phyloP scores from a whole-genome alignment of 2,113 vertebrate species.

The Elaphurus davidianus region DNA sequence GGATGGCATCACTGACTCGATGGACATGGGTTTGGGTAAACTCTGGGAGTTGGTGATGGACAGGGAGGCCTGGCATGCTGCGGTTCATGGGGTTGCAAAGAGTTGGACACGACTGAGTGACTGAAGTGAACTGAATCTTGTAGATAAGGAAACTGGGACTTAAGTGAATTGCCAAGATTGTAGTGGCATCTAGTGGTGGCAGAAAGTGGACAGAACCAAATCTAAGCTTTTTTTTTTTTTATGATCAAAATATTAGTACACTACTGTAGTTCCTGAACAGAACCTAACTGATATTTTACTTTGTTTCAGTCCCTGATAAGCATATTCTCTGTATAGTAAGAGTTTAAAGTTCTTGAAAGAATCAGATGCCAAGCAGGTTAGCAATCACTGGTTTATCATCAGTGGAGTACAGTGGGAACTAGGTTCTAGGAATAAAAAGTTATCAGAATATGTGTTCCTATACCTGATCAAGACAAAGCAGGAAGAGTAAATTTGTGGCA shows the following conservation, averaged over 20 bases:
- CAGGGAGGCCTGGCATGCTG: too few species aligned
- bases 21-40: too few species aligned
- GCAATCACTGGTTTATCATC: neutral
- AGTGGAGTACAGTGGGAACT: neutral
- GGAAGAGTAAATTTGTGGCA: neutral
- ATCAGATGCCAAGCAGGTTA: neutral
- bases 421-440: neutral
- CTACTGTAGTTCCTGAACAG: neutral
- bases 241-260: neutral
- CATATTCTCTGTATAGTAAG: neutral
- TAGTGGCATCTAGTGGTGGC: neutral
- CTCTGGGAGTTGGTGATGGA: too few species aligned
- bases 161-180: neutral
- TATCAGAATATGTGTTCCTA: neutral
- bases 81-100: too few species aligned
- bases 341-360: neutral
- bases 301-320: neutral
- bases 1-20: too few species aligned
- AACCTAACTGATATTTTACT: neutral
- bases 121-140: neutral
- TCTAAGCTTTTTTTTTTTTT: neutral
- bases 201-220: neutral
- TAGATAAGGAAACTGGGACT: neutral
- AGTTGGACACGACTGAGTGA: too few species aligned
- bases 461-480: neutral